Percentiles rank a stretch among this genome's conserved stretches.
phyloP scores from a whole-genome alignment of 2,113 vertebrate species.

The Nothocercus julius region DNA sequence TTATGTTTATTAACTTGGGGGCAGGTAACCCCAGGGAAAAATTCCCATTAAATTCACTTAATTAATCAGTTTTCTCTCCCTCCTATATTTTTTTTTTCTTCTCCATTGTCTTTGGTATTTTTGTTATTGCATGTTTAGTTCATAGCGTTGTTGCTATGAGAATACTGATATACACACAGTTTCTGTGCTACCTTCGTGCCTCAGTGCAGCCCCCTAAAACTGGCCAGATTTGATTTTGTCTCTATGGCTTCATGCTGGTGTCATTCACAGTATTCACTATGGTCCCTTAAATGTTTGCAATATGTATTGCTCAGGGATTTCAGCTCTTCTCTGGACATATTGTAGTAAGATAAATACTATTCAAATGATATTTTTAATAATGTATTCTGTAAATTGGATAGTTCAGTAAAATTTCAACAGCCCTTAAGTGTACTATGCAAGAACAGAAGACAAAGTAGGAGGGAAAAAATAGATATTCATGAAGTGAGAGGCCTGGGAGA shows the following conservation, averaged over 20 bases:
- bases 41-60: neutral
- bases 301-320: neutral
- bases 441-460: neutral
- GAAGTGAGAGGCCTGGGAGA: neutral
- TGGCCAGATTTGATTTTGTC: neutral
- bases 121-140: neutral
- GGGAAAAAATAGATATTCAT: neutral
- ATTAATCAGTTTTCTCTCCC: neutral
- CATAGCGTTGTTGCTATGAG: neutral
- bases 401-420: conserved; percentile 1
- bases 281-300: neutral
- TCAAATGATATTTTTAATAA: neutral
- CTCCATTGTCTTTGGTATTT: neutral
- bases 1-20: neutral
- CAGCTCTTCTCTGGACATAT: neutral
- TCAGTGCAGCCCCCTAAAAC: neutral
- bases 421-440: neutral
- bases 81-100: neutral
- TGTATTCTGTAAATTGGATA: neutral
- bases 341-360: neutral
- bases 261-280: neutral
- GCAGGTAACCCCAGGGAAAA: neutral
- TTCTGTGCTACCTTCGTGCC: neutral
- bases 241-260: neutral
- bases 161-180: neutral